Evolutionary conservation across 2,888 invertebrate species (phyloP).

Genomic region (Sepiola atlantica): DNA sequence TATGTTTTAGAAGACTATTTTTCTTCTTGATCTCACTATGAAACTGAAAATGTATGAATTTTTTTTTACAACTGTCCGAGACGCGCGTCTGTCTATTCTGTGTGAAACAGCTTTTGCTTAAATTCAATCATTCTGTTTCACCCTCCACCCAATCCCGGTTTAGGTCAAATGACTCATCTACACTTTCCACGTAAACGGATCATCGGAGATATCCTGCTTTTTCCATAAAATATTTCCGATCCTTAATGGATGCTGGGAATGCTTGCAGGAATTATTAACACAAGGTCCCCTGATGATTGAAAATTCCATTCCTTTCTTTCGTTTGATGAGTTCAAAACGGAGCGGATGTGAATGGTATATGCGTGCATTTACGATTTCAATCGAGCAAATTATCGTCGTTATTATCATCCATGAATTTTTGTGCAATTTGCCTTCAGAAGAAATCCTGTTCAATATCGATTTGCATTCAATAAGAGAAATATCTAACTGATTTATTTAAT

Average conservation of each 20-base stretch:
- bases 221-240: background rate
- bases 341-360: background rate
- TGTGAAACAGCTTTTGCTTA: background rate
- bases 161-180: background rate
- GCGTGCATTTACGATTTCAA: background rate
- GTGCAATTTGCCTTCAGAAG: background rate
- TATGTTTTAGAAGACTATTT: too few relatives aligned
- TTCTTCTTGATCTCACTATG: too few relatives aligned
- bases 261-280: slow-evolving; percentile 32
- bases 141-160: background rate
- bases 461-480: background rate
- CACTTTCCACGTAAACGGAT: slow-evolving; percentile 8
- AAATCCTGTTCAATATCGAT: background rate
- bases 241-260: background rate
- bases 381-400: background rate
- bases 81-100: too few relatives aligned
- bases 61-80: too few relatives aligned
- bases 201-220: background rate
- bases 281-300: background rate
- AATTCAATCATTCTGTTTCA: background rate
- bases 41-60: background rate
- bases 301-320: background rate
- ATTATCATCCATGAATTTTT: background rate
- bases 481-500: background rate
- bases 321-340: background rate